Evolutionary conservation across 2,888 invertebrate genomes (phyloP).

Genomic region (Cremastinae sp.): DNA sequence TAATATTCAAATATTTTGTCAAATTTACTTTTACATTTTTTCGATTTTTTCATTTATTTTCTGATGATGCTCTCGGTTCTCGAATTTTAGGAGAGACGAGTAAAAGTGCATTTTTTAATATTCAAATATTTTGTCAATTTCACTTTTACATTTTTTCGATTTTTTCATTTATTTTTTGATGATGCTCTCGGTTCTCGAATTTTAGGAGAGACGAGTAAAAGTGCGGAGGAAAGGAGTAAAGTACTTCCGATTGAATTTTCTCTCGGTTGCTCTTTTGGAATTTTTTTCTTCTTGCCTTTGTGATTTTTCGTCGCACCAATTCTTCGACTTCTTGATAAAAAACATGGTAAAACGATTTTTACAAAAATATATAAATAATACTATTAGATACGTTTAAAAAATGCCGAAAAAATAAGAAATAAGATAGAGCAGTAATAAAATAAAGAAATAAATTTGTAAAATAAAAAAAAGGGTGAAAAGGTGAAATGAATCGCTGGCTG

Average conservation of each 20-base stretch:
- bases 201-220: conserved; percentile 6
- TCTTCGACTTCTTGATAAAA: neutral
- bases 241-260: conserved; percentile 20
- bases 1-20: too few relatives aligned
- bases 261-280: neutral
- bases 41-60: too few relatives aligned
- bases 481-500: conserved; percentile 13
- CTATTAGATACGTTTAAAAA: too few relatives aligned
- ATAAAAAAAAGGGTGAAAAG: neutral
- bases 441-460: neutral
- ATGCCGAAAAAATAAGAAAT: neutral
- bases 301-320: too few relatives aligned
- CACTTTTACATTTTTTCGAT: too few relatives aligned
- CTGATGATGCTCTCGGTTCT: conserved; percentile 11
- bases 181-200: conserved; percentile 20
- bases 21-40: too few relatives aligned
- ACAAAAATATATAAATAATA: neutral
- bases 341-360: neutral
- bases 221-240: conserved; percentile 7
- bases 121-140: too few relatives aligned
- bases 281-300: too few relatives aligned
- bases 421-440: neutral
- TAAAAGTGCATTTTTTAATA: conserved; percentile 24
- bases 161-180: too few relatives aligned
- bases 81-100: conserved; percentile 19